Conservation (phyloP, 2,888 invertebrate genomes). For the Imbricaverruca yamaguchii region DNA sequence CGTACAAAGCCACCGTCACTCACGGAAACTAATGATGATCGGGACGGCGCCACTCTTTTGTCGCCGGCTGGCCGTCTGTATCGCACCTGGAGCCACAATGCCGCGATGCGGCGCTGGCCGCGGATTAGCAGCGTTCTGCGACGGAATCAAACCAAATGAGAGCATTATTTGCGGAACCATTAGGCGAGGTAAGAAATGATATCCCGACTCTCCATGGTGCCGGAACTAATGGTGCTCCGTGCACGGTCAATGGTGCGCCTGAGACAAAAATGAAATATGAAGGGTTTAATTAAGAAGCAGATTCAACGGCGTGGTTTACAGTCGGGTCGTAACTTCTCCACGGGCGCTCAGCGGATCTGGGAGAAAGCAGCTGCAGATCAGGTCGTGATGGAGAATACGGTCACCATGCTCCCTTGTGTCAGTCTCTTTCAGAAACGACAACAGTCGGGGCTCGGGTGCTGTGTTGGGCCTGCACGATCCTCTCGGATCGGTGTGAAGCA, state of each 20-base stretch:
- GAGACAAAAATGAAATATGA: slow-evolving; percentile 21
- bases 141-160: slow-evolving; percentile 21
- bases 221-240: not conserved
- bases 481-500: too few species aligned
- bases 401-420: too few species aligned
- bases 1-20: slow-evolving; percentile 11
- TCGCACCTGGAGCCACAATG: slow-evolving; percentile 18
- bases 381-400: not conserved
- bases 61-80: slow-evolving; percentile 3
- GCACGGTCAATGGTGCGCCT: not conserved
- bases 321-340: not conserved
- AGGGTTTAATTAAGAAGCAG: slow-evolving; percentile 18
- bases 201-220: not conserved
- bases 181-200: slow-evolving; percentile 10
- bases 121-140: not conserved
- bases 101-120: not conserved
- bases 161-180: slow-evolving; percentile 17
- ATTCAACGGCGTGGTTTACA: not conserved
- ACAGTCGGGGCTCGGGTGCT: too few species aligned
- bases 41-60: slow-evolving; percentile 11
- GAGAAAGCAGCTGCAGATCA: not conserved
- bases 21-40: slow-evolving; percentile 21
- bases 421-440: too few species aligned
- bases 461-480: too few species aligned
- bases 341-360: not conserved